Percentiles rank a stretch among this genome's conserved stretches.
Conservation (phyloP, 2,888 invertebrate species). For the Sericinus montela region DNA sequence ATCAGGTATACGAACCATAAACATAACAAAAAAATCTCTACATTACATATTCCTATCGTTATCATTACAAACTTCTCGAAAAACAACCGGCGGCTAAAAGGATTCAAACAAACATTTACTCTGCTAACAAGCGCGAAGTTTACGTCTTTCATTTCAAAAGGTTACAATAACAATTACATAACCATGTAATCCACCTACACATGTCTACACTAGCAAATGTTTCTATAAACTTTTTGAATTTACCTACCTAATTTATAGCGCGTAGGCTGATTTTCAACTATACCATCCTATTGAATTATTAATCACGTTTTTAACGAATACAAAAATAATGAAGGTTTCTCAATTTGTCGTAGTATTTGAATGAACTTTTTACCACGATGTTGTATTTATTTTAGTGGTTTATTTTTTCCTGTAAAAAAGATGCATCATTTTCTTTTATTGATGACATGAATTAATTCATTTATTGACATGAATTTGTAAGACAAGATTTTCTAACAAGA, state of each 20-base stretch:
- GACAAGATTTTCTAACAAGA: no score
- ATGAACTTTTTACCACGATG: no score
- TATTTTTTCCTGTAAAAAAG: no score
- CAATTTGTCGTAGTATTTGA: no score
- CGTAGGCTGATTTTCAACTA: no score
- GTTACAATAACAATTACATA: constrained; percentile 4
- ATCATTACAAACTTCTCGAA: constrained; percentile 16
- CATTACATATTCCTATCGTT: background rate
- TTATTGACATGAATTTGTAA: no score
- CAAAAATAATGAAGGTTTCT: no score
- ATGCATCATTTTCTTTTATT: no score
- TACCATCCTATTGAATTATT: no score
- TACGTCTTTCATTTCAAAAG: constrained; percentile 5
- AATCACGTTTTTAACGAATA: no score
- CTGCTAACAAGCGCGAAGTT: constrained; percentile 13
- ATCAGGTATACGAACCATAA: background rate
- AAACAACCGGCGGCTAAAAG: constrained; percentile 14
- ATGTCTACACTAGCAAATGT: background rate
- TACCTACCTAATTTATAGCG: background rate
- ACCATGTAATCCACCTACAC: background rate
- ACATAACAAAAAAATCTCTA: background rate
- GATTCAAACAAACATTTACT: constrained; percentile 13
- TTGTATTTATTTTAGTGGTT: no score
- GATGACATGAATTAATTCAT: no score
- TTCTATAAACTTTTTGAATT: background rate